Evolutionary conservation across 2,113 vertebrate species (phyloP).

Genomic region (Euleptes europaea): DNA sequence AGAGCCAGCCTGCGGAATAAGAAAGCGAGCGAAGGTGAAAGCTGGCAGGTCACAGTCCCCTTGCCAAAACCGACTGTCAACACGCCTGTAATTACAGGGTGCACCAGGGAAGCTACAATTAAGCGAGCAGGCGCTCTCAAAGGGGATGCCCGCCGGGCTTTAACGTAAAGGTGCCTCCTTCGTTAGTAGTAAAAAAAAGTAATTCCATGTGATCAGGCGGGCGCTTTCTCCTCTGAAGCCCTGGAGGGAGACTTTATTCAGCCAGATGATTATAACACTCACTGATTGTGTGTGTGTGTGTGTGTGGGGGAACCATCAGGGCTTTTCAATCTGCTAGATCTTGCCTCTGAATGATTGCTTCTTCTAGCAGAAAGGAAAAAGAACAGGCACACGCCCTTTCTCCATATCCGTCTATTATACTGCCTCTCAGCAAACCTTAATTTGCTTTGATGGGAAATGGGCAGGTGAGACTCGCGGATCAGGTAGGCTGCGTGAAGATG

Average conservation of each 20-base stretch:
- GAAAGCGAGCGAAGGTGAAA: neutral
- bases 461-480: neutral
- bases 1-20: neutral
- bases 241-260: neutral
- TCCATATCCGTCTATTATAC: neutral
- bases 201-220: neutral
- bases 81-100: constrained; percentile 15
- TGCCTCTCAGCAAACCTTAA: neutral
- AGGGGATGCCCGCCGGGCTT: neutral
- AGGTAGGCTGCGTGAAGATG: neutral
- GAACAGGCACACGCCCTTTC: neutral
- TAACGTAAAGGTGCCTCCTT: neutral
- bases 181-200: neutral
- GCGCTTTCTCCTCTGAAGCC: neutral
- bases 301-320: too few species aligned
- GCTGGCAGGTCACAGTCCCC: neutral
- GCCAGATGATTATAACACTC: neutral
- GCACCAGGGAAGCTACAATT: neutral
- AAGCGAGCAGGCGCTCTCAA: constrained; percentile 9
- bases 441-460: neutral
- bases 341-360: neutral
- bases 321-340: neutral
- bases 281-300: neutral
- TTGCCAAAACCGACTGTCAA: constrained; percentile 13
- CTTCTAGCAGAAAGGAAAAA: neutral